A percentile compares a stretch with the other conserved stretches of the same genome.
Conservation (phyloP, 2,797 vertebrate genomes). For the Poliocrania exsul region DNA sequence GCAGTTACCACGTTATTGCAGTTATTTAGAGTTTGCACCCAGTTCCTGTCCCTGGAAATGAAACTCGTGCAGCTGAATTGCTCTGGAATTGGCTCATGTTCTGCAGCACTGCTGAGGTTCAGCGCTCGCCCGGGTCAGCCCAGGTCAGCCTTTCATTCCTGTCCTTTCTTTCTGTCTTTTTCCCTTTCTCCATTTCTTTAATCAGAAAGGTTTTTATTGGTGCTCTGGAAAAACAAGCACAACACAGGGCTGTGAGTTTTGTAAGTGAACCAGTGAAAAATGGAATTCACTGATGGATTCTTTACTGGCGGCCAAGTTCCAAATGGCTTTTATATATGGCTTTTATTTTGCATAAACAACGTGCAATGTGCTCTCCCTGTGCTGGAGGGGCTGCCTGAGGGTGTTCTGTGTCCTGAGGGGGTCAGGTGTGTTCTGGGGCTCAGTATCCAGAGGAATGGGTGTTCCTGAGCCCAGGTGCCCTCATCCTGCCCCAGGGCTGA, state of each 20-base stretch:
- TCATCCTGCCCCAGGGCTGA: background rate
- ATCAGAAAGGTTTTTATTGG: conserved; percentile 54
- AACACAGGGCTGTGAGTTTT: background rate
- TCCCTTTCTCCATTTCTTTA: background rate
- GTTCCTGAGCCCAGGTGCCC: background rate
- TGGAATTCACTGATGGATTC: conserved; percentile 26
- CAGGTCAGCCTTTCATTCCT: conserved; percentile 30
- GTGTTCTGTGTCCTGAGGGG: background rate
- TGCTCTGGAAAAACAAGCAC: conserved; percentile 50
- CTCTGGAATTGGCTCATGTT: conserved; percentile 21
- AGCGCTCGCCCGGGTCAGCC: background rate
- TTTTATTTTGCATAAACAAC: background rate
- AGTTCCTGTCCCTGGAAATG: too few species aligned
- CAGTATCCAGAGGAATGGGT: background rate
- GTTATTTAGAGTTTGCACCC: too few species aligned
- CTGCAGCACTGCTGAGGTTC: conserved; percentile 16
- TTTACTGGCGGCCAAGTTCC: conserved; percentile 10
- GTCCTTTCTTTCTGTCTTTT: background rate
- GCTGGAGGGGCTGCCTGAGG: background rate
- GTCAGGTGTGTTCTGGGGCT: background rate
- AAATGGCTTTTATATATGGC: conserved; percentile 14
- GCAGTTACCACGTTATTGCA: too few species aligned
- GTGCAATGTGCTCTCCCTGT: background rate
- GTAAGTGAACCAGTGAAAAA: conserved; percentile 42
- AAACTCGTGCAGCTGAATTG: background rate